phyloP scores from a whole-genome alignment of 2,888 invertebrate species.

The Drosophila melanosoma region DNA sequence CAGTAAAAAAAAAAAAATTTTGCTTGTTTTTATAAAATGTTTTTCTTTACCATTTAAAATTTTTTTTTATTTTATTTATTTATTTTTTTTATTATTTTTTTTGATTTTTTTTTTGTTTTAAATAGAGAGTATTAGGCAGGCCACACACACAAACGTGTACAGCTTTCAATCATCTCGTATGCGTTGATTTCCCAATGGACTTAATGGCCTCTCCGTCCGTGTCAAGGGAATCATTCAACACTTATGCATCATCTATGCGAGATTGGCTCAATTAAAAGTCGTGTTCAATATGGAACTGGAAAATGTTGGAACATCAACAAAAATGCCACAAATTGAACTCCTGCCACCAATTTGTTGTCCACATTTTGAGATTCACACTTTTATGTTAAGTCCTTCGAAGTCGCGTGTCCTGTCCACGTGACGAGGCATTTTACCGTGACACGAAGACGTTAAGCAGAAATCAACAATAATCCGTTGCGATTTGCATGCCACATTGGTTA shows the following conservation, averaged over 20 bases:
- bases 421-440: constrained; percentile 45
- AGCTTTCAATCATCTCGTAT: background rate
- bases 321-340: background rate
- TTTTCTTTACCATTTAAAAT: background rate
- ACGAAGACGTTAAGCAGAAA: constrained; percentile 41
- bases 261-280: constrained; percentile 20
- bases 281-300: constrained; percentile 5
- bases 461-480: constrained; percentile 45
- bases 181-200: constrained; percentile 47
- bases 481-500: constrained; percentile 56
- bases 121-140: constrained; percentile 6
- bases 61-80: background rate
- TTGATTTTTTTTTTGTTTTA: background rate
- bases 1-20: background rate
- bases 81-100: too few species aligned
- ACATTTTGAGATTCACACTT: constrained; percentile 22
- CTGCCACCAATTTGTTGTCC: background rate
- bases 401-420: constrained; percentile 59
- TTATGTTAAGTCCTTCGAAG: constrained; percentile 3
- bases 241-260: background rate
- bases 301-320: background rate
- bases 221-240: constrained; percentile 13
- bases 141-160: background rate
- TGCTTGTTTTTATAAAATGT: background rate
- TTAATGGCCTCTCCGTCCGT: background rate